Base-by-base conservation (phyloP, 2,113 vertebrate species). In the Montifringilla adamsi region DNA sequence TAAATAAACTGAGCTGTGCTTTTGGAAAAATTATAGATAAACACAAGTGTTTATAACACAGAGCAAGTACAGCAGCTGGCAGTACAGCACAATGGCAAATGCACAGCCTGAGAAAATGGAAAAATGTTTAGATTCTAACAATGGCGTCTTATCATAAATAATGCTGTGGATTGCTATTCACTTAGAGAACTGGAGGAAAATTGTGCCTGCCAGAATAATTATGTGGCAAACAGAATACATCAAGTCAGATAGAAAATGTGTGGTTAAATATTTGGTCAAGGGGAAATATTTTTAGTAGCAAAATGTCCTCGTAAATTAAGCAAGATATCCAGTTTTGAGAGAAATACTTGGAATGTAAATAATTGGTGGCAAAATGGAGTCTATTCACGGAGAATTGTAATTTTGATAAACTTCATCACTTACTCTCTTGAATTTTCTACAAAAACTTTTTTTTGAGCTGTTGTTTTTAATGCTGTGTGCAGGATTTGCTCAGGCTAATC, bases 251-350 rank as follows among this genome's bases (percentile, higher is more conserved):
- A 85, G 78, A 96, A 94, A 93, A 90, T 46, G 28, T 64, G 31
- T 58, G 49, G 85, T 50, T 86, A 93, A 86, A 63, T 43, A 86
- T 90, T 90, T 93, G 90, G 83, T 80, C 88, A 92, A 89, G 80
- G 60, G 64, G 76, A 90, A 94, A 41, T 91, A 87, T 92, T 91
- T 95, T 89, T 93, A 92, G 91, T 20, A 87, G 60, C 27, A 56
- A 90, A 81, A 60, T 72, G 44, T 86, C 17, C 80, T 93, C 8
- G 2, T 2, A 75, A 84, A 89, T 64, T 53, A 90, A 56, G n/a
- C 6, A 55, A 93, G 86, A 89, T 70, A 80, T 46, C n/a, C 1
- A 27, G 75, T 87, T 87, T 37, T 69, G 46, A 30, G 59, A 64
- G 49, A 83, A 88, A 50, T 60, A n/a, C 27, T 50, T n/a, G 52